Conservation (phyloP, 2,797 vertebrate species). For the Galaxias olidus region DNA sequence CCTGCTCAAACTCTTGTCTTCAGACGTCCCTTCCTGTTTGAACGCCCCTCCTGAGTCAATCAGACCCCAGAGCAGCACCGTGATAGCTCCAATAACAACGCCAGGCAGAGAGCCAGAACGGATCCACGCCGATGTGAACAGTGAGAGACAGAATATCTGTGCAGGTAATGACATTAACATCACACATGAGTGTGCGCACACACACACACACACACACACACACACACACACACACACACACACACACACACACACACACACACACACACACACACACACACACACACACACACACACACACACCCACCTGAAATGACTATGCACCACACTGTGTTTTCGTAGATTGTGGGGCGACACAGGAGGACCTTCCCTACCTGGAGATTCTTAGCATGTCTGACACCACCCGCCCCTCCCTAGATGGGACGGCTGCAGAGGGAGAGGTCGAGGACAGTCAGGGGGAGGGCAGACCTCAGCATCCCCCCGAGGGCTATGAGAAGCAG, state of each 20-base stretch:
- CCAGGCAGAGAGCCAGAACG: constrained; percentile 1
- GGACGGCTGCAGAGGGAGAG: constrained; percentile 7
- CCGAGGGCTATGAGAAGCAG: constrained; percentile 65
- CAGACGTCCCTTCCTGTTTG: constrained; percentile 30
- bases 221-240: neutral
- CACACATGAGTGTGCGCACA: neutral
- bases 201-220: neutral
- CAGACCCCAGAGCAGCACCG: constrained; percentile 11
- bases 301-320: neutral
- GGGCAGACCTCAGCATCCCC: neutral
- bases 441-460: constrained; percentile 12
- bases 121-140: constrained; percentile 9
- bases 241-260: neutral
- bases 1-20: constrained; percentile 54
- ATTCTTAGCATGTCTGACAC: constrained; percentile 58
- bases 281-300: neutral
- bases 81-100: neutral
- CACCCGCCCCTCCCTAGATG: constrained; percentile 8
- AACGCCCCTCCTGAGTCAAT: constrained; percentile 3
- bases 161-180: constrained; percentile 56
- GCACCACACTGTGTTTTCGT: constrained; percentile 9
- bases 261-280: neutral
- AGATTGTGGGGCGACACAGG: constrained; percentile 67
- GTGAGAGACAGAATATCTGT: constrained; percentile 55
- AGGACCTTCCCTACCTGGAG: constrained; percentile 78